A percentile compares a stretch with the other conserved stretches of the same genome.
These are phyloP conservation scores for Anagyrus pseudococci DNA, from an alignment of 2,888 invertebrate species.

Conservation along the genomic window DNA sequence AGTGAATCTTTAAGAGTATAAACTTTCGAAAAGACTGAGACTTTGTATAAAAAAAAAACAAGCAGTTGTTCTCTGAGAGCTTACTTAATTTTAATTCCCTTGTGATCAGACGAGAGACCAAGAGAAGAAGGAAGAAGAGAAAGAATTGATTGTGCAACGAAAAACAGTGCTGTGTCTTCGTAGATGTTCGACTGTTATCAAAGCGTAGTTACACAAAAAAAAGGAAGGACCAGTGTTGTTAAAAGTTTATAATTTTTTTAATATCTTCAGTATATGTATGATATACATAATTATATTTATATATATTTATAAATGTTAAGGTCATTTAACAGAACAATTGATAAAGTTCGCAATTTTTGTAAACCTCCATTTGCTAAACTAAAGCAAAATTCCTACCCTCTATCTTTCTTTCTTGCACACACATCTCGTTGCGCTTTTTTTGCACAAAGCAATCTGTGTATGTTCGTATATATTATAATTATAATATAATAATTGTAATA, in stretches of 20 bases:
- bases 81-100: neutral
- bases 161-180: neutral
- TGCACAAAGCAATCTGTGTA: too few relatives aligned
- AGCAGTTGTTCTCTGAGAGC: neutral
- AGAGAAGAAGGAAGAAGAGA: neutral
- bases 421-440: too few relatives aligned
- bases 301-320: constrained; percentile 36
- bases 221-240: constrained; percentile 38
- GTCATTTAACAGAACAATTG: constrained; percentile 35
- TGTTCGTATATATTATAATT: too few relatives aligned
- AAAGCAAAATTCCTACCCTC: too few relatives aligned
- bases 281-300: constrained; percentile 28
- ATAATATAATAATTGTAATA: too few relatives aligned
- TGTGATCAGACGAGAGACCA: neutral
- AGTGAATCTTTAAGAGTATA: constrained; percentile 7
- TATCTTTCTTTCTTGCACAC: too few relatives aligned
- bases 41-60: neutral
- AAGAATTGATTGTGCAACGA: neutral
- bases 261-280: constrained; percentile 28
- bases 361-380: too few relatives aligned
- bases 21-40: constrained; percentile 8
- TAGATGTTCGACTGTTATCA: neutral
- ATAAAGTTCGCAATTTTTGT: constrained; percentile 23
- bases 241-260: constrained; percentile 36
- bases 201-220: constrained; percentile 3